Conservation (phyloP, 2,113 vertebrate species). For the Pica pica region DNA sequence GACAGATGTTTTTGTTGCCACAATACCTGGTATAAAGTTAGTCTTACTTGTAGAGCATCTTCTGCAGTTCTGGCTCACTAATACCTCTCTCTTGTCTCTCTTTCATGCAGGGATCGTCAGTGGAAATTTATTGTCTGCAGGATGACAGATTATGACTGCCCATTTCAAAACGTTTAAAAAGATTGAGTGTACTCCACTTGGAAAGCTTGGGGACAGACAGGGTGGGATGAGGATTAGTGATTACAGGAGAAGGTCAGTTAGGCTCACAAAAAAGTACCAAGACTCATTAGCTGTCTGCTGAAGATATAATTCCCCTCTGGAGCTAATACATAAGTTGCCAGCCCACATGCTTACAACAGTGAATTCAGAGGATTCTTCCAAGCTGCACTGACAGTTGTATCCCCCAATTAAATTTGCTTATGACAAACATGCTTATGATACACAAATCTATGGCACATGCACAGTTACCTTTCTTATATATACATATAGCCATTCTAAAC, state of each 20-base stretch:
- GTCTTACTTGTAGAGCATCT: neutral
- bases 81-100: neutral
- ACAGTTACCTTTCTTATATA: neutral
- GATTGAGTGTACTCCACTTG: neutral
- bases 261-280: neutral
- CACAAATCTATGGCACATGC: neutral
- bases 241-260: neutral
- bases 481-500: neutral
- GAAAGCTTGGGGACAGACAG: neutral
- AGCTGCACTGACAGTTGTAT: neutral
- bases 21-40: neutral
- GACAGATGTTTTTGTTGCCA: neutral
- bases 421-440: neutral
- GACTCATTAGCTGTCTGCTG: neutral
- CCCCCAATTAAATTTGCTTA: neutral
- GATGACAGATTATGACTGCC: conserved; percentile 93
- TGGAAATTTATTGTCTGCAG: conserved; percentile 98
- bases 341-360: neutral
- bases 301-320: neutral
- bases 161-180: conserved; percentile 85
- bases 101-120: conserved; percentile 87
- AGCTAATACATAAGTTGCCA: neutral
- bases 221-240: neutral
- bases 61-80: neutral
- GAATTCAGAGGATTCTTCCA: neutral